Conservation (phyloP, 2,888 invertebrate species). For the Polia nebulosa region DNA sequence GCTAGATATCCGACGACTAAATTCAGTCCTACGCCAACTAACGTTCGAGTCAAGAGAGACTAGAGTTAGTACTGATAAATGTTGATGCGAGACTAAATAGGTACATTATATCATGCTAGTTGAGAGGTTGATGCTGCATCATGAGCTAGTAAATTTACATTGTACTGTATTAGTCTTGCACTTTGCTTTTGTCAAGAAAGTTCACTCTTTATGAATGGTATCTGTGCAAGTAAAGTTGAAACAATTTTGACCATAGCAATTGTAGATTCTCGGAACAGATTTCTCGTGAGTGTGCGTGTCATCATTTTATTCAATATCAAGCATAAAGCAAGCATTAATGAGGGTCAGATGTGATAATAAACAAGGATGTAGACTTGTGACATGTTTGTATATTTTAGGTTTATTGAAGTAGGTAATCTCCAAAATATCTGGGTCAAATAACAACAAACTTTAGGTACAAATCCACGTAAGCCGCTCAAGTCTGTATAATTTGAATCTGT, state of each 20-base stretch:
- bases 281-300: neutral
- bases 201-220: no score
- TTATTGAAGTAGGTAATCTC: neutral
- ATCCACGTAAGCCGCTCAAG: conserved; percentile 45
- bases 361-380: no score
- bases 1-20: conserved; percentile 33
- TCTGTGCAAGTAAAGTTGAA: neutral
- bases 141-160: conserved; percentile 14
- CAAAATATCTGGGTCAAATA: conserved; percentile 14
- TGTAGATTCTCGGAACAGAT: neutral
- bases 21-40: conserved; percentile 45
- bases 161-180: neutral
- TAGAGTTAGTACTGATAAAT: conserved; percentile 54
- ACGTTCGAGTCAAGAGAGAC: conserved; percentile 37
- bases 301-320: no score
- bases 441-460: conserved; percentile 32
- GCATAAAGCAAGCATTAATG: no score
- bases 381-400: neutral
- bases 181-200: neutral
- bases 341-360: no score
- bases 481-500: conserved; percentile 62
- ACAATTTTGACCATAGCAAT: neutral
- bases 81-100: conserved; percentile 16
- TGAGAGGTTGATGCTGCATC: conserved; percentile 8
- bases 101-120: conserved; percentile 8